These are phyloP conservation scores for Orthonychiurus folsomi DNA, from an alignment of 2,888 invertebrate genomes.

Conservation along the genomic window DNA sequence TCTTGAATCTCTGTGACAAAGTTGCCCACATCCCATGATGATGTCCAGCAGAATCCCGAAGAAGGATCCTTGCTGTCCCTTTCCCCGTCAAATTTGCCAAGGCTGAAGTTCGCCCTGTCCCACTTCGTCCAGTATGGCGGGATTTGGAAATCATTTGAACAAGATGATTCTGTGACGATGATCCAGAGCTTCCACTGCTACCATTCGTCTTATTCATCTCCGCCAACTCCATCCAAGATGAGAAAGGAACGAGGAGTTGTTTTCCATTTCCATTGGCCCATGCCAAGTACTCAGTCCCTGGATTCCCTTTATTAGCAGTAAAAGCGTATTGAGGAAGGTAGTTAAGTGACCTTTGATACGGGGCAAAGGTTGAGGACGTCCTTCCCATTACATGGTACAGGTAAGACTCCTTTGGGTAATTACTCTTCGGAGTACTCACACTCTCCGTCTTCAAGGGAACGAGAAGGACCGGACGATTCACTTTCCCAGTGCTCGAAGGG, in stretches of 20 bases:
- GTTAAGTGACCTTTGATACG: constrained; percentile 41
- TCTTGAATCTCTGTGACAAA: constrained; percentile 37
- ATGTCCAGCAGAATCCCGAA: constrained; percentile 34
- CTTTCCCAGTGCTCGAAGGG: constrained; percentile 13
- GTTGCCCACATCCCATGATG: constrained; percentile 39
- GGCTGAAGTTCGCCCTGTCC: not conserved
- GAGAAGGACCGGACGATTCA: constrained; percentile 29
- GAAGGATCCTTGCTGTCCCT: constrained; percentile 38
- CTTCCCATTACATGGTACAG: constrained; percentile 39
- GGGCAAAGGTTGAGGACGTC: constrained; percentile 40
- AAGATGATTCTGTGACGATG: not conserved
- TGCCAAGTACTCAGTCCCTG: constrained; percentile 23
- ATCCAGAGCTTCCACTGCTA: not conserved
- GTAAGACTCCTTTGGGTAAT: constrained; percentile 40
- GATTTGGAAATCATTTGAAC: not conserved
- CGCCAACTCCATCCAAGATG: constrained; percentile 39
- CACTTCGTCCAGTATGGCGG: not conserved
- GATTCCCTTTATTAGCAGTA: constrained; percentile 11
- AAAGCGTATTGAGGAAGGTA: constrained; percentile 25
- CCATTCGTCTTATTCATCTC: constrained; percentile 22
- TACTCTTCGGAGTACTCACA: constrained; percentile 32
- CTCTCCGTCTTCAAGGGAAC: constrained; percentile 39
- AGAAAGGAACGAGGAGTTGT: constrained; percentile 39
- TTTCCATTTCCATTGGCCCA: constrained; percentile 24
- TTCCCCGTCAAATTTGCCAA: constrained; percentile 25